phyloP scores from a whole-genome alignment of 2,113 vertebrate genomes.

The Zosterops pallidus region DNA sequence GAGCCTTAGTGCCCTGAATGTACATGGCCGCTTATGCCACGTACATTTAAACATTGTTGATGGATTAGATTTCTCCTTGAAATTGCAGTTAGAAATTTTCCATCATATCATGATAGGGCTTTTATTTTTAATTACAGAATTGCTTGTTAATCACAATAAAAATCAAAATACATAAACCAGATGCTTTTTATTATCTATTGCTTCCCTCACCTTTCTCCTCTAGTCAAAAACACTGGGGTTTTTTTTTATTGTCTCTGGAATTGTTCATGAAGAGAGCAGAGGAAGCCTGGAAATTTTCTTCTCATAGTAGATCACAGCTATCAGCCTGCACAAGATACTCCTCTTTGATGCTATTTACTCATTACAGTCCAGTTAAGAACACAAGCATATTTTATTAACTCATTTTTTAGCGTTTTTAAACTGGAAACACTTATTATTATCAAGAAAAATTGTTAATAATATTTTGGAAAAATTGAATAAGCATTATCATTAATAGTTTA shows the following conservation, averaged over 20 bases:
- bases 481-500: neutral
- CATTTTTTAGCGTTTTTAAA: neutral
- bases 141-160: neutral
- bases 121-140: neutral
- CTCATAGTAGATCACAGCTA: fast-evolving
- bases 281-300: neutral
- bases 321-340: neutral
- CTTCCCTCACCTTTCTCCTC: neutral
- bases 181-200: neutral
- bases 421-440: neutral
- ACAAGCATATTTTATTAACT: neutral
- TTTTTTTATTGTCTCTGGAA: neutral
- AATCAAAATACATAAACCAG: neutral
- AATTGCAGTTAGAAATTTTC: neutral
- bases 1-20: neutral
- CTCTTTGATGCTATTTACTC: neutral
- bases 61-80: neutral
- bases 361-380: neutral
- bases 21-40: neutral
- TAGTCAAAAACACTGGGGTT: neutral
- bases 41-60: neutral
- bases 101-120: neutral
- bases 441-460: neutral
- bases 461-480: neutral
- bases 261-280: neutral